A percentile compares a stretch with the other conserved stretches of the same genome.
Conservation (phyloP, 2,113 vertebrate species). For the Tragelaphus imberbis region DNA sequence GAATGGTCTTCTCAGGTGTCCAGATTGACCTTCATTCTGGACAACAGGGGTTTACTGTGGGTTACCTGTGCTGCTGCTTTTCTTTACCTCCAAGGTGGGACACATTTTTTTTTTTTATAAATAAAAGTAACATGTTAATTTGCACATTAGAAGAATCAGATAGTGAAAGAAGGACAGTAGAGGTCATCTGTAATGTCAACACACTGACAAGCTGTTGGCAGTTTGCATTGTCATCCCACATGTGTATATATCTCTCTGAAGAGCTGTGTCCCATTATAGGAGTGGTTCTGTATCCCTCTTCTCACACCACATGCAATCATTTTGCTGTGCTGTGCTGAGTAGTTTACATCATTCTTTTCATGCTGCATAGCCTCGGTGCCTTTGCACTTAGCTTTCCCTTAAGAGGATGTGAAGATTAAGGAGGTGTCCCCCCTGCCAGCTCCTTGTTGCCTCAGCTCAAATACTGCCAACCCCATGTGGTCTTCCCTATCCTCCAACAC, state of each 20-base stretch:
- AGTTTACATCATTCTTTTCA: not conserved
- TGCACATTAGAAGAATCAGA: not conserved
- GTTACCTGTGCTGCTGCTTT: not conserved
- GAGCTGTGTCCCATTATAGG: too few species aligned
- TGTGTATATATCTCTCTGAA: not conserved
- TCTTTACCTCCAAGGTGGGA: not conserved
- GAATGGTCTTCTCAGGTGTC: not conserved
- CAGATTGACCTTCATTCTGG: not conserved
- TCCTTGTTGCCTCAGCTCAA: not conserved
- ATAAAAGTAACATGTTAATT: not conserved
- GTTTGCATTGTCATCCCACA: not conserved
- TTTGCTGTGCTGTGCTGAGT: not conserved
- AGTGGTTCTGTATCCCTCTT: not conserved
- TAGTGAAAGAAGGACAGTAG: not conserved
- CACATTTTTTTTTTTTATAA: not conserved
- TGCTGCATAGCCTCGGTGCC: not conserved
- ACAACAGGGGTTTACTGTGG: not conserved
- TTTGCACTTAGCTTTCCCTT: not conserved
- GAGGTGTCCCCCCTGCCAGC: not conserved
- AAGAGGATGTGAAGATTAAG: not conserved
- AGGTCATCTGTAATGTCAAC: not conserved
- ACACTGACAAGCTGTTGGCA: not conserved
- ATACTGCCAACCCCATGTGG: not conserved
- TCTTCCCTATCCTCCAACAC: not conserved
- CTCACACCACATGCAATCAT: not conserved